Percentiles rank a stretch among this genome's conserved stretches.
phyloP scores from a whole-genome alignment of 2,797 vertebrate species.

The Taenioides sp. region DNA sequence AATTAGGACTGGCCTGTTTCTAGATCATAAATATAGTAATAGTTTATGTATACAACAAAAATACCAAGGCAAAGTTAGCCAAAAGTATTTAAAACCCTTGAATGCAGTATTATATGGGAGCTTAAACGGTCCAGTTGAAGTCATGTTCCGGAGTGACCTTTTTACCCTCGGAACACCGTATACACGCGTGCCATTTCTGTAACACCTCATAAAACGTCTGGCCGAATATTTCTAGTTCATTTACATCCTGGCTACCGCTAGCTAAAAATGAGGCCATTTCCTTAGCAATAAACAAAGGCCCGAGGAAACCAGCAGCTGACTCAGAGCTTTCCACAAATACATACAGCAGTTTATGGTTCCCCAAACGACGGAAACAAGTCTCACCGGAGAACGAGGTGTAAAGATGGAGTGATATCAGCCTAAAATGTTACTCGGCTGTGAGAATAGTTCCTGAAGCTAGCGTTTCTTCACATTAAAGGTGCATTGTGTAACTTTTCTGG shows the following conservation, averaged over 20 bases:
- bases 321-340: slow-evolving; percentile 65
- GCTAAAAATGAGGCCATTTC: slow-evolving; percentile 45
- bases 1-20: neutral
- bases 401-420: slow-evolving; percentile 1
- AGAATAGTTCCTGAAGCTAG: neutral
- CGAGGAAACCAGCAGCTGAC: slow-evolving; percentile 49
- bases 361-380: slow-evolving; percentile 41
- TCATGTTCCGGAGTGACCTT: slow-evolving; percentile 41
- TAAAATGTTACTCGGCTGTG: neutral
- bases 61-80: neutral
- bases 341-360: slow-evolving; percentile 23
- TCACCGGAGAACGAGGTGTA: slow-evolving; percentile 9
- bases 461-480: neutral
- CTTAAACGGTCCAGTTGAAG: slow-evolving; percentile 13
- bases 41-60: neutral
- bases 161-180: slow-evolving; percentile 47
- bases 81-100: slow-evolving; percentile 1
- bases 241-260: slow-evolving; percentile 50
- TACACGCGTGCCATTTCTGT: slow-evolving; percentile 21
- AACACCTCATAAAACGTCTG: slow-evolving; percentile 49
- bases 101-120: neutral
- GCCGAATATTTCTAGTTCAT: slow-evolving; percentile 42
- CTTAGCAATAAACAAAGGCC: slow-evolving; percentile 35
- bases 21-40: neutral
- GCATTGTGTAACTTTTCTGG: too few species aligned